Evolutionary conservation across 2,113 vertebrate species (phyloP).

Genomic region (Caranx melampygus): DNA sequence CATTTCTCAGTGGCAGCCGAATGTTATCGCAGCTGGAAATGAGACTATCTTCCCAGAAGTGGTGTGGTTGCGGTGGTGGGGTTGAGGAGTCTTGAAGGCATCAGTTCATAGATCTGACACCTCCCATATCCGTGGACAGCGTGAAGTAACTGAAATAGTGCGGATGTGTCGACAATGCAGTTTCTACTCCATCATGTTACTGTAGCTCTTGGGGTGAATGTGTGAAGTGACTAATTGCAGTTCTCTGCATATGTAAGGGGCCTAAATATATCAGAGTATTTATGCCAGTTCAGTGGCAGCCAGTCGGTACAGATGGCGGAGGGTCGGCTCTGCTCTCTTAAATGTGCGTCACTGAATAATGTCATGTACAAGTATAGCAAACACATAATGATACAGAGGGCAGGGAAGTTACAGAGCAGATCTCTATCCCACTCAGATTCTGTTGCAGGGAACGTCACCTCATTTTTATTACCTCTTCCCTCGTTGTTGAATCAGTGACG

Average conservation of each 20-base stretch:
- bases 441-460: constrained; percentile 16
- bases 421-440: constrained; percentile 1
- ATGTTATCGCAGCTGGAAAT: background rate
- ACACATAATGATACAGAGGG: background rate
- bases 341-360: background rate
- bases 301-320: constrained; percentile 13
- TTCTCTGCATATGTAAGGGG: constrained; percentile 34
- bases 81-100: background rate
- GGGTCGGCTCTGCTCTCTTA: constrained; percentile 7
- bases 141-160: background rate
- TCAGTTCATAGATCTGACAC: background rate
- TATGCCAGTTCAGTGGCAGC: constrained; percentile 36
- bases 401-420: background rate
- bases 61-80: background rate
- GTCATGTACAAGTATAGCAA: background rate
- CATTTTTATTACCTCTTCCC: background rate
- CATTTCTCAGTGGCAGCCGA: no score
- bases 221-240: constrained; percentile 38
- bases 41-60: background rate
- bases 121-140: background rate
- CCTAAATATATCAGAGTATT: constrained; percentile 26
- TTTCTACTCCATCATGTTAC: constrained; percentile 1
- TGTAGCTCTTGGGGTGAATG: constrained; percentile 10
- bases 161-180: background rate
- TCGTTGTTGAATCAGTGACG: constrained; percentile 39